A percentile compares a stretch with the other conserved stretches of the same genome.
phyloP scores from a whole-genome alignment of 2,797 vertebrate genomes.

The Mareca penelope region DNA sequence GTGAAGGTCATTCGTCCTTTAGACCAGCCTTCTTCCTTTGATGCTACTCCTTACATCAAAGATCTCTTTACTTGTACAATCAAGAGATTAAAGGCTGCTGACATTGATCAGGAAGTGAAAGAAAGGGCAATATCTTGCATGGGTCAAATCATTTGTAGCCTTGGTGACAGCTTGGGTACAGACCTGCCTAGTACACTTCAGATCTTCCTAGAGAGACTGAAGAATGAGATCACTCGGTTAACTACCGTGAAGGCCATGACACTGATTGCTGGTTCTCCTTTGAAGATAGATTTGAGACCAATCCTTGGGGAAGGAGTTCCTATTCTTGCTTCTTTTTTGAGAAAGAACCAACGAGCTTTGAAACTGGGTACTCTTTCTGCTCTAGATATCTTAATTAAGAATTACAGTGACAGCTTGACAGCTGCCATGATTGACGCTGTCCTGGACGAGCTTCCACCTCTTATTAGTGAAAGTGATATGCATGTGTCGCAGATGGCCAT shows the following conservation, averaged over 20 bases:
- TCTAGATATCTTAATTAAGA: constrained; percentile 95
- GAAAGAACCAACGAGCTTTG: constrained; percentile 96
- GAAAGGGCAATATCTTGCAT: constrained; percentile 98
- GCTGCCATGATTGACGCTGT: constrained; percentile 98
- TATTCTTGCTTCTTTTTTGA: constrained; percentile 97
- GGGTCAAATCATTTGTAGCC: constrained; percentile 98
- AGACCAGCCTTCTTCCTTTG: constrained; percentile 90
- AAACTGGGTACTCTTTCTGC: constrained; percentile 95
- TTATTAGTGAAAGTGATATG: constrained; percentile 99
- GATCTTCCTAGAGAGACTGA: constrained; percentile 97
- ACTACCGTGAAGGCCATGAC: constrained; percentile 98
- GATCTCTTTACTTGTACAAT: constrained; percentile 97
- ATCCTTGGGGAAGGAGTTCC: constrained; percentile 94
- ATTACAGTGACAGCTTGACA: constrained; percentile 91
- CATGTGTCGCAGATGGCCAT: constrained; percentile 99
- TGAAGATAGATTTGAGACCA: constrained; percentile 94
- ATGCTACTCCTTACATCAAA: constrained; percentile 94
- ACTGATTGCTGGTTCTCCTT: constrained; percentile 92
- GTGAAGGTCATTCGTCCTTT: constrained; percentile 97
- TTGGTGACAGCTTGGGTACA: constrained; percentile 90
- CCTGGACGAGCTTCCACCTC: constrained; percentile 94
- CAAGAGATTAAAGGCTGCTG: constrained; percentile 95
- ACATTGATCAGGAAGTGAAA: constrained; percentile 99
- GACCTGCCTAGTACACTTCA: constrained; percentile 94
- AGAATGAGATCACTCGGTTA: constrained; percentile 97